phyloP scores from a whole-genome alignment of 2,113 vertebrate species.

The Microcebus jonahi region DNA sequence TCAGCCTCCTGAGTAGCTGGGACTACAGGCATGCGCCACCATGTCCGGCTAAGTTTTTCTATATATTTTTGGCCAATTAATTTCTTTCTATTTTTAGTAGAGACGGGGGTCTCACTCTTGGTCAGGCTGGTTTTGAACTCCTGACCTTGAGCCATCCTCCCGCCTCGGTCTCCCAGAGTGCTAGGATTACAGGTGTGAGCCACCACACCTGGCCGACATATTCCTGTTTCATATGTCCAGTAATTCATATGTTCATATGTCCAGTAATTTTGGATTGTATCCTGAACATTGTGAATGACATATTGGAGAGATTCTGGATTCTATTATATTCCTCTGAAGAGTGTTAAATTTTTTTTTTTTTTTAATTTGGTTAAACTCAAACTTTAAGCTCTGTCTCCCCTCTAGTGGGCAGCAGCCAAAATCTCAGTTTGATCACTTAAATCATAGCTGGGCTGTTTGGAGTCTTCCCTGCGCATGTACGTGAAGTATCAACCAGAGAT shows the following conservation, averaged over 20 bases:
- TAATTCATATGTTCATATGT: neutral
- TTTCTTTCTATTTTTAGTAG: too few species aligned
- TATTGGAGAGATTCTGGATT: constrained; percentile 8
- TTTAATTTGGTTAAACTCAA: neutral
- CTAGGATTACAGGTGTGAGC: too few species aligned
- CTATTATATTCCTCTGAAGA: neutral
- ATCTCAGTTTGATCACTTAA: neutral
- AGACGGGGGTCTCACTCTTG: too few species aligned
- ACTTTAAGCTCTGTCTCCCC: neutral
- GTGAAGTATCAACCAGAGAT: neutral
- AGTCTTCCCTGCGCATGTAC: neutral
- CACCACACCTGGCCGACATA: neutral
- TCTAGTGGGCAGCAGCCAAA: neutral
- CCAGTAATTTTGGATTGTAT: neutral
- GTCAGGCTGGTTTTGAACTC: too few species aligned
- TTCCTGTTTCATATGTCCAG: too few species aligned
- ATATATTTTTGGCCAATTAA: too few species aligned
- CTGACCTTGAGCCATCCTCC: too few species aligned
- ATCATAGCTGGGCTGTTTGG: neutral
- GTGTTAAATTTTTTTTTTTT: neutral
- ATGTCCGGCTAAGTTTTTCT: too few species aligned
- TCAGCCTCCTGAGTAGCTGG: too few species aligned
- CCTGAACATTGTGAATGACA: neutral
- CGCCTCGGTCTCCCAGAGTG: too few species aligned
- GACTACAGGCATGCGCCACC: too few species aligned